Conservation (phyloP, 1,140 invertebrate species). For the Conopomorpha cramerella region DNA sequence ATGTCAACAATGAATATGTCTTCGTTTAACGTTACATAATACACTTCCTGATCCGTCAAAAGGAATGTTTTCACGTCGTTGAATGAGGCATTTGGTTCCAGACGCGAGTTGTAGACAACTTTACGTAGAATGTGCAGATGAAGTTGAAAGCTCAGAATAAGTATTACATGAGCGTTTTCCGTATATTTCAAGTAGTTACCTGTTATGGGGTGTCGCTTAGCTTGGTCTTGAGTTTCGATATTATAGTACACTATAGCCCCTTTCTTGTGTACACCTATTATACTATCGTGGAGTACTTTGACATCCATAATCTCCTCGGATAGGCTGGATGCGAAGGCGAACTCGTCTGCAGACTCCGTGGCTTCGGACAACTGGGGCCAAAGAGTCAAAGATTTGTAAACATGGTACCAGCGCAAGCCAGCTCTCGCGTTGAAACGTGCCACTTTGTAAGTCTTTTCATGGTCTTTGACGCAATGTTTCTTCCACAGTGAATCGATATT, state of each 20-base stretch:
- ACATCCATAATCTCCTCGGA: slow-evolving; percentile 19
- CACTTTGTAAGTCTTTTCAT: slow-evolving; percentile 10
- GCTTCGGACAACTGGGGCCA: slow-evolving; percentile 22
- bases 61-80: slow-evolving; percentile 22
- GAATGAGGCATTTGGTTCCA: slow-evolving; percentile 9
- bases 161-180: slow-evolving; percentile 19
- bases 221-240: slow-evolving; percentile 13
- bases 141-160: slow-evolving; percentile 14
- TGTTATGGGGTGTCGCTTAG: slow-evolving; percentile 8
- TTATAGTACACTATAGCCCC: slow-evolving; percentile 24
- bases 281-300: slow-evolving; percentile 15
- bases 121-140: slow-evolving; percentile 17
- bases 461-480: slow-evolving; percentile 20
- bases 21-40: slow-evolving; percentile 20
- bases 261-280: slow-evolving; percentile 24
- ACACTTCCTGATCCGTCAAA: slow-evolving; percentile 16
- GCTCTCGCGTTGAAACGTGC: slow-evolving; percentile 13
- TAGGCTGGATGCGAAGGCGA: slow-evolving; percentile 15
- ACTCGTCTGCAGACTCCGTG: slow-evolving; percentile 17
- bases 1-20: slow-evolving; percentile 18
- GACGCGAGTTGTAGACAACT: slow-evolving; percentile 4
- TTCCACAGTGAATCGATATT: slow-evolving; percentile 20
- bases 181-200: slow-evolving; percentile 21
- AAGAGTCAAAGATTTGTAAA: slow-evolving; percentile 23
- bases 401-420: slow-evolving; percentile 15